Conservation (phyloP, 1,140 invertebrate species). For the Bombyx mandarina region DNA sequence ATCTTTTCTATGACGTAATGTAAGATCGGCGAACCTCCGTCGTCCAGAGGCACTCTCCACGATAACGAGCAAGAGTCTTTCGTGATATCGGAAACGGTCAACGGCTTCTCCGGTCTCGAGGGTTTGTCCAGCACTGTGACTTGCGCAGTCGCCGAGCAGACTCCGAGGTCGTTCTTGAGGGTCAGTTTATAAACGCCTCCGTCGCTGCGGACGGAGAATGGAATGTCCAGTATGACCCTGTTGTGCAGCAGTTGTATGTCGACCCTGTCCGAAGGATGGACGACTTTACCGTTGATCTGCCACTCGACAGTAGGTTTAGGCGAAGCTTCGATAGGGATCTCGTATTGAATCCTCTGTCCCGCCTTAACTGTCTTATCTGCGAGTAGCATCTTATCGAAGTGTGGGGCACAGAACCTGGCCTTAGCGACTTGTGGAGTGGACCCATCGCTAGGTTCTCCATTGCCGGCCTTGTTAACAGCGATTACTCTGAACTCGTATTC, state of each 20-base stretch:
- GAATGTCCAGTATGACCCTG: constrained; percentile 89
- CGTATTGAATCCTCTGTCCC: constrained; percentile 90
- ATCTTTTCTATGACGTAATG: constrained; percentile 98
- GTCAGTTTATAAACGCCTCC: constrained; percentile 89
- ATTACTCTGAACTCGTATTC: constrained; percentile 98
- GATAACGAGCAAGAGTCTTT: constrained; percentile 90
- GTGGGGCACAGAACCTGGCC: constrained; percentile 87
- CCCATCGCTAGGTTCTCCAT: constrained; percentile 94
- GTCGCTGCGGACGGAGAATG: constrained; percentile 85
- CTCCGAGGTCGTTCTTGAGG: constrained; percentile 88
- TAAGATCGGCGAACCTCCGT: constrained; percentile 94
- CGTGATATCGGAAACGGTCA: constrained; percentile 87
- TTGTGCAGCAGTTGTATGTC: constrained; percentile 82
- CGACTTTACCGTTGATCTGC: constrained; percentile 87
- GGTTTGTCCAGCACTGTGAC: constrained; percentile 93
- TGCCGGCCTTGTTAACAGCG: constrained; percentile 96
- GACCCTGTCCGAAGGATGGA: constrained; percentile 77
- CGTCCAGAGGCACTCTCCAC: constrained; percentile 88
- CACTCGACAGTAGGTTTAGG: constrained; percentile 89
- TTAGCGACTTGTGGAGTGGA: constrained; percentile 88
- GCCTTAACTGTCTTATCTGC: constrained; percentile 91
- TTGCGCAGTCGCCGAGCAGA: constrained; percentile 84
- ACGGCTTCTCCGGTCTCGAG: constrained; percentile 86
- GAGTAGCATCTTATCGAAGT: constrained; percentile 86
- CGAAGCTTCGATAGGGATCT: constrained; percentile 89